These are phyloP conservation scores for Leucoma salicis DNA, from an alignment of 2,888 invertebrate species.

Conservation along the genomic window DNA sequence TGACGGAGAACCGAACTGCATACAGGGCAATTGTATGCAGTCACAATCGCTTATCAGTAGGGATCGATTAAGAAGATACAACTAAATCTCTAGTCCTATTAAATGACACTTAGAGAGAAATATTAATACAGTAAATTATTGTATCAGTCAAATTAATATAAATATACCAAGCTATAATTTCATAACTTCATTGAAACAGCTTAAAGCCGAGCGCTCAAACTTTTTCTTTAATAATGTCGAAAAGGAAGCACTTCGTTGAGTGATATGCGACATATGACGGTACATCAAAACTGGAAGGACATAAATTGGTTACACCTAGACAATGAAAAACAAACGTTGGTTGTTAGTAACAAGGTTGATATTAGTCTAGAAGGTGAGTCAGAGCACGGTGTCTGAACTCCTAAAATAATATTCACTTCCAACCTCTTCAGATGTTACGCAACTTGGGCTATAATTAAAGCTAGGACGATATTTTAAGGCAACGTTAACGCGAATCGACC, in stretches of 20 bases:
- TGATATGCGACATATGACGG: slow-evolving; percentile 79
- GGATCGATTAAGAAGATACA: no score
- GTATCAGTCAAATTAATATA: not conserved
- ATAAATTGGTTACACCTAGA: slow-evolving; percentile 35
- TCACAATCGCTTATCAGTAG: no score
- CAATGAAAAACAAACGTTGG: slow-evolving; percentile 60
- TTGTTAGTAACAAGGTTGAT: slow-evolving; percentile 48
- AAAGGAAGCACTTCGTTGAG: slow-evolving; percentile 76
- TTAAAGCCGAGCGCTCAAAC: slow-evolving; percentile 40
- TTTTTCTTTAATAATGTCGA: slow-evolving; percentile 72
- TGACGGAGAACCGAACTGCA: no score
- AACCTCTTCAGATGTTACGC: slow-evolving; percentile 74
- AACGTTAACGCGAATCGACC: slow-evolving; percentile 50
- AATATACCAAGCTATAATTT: slow-evolving; percentile 35
- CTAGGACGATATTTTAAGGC: slow-evolving; percentile 63
- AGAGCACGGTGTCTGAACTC: slow-evolving; percentile 71
- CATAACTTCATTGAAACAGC: slow-evolving; percentile 47
- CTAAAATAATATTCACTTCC: slow-evolving; percentile 80
- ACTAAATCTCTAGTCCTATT: no score
- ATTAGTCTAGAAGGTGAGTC: slow-evolving; percentile 35
- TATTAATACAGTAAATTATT: no score
- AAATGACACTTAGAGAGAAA: no score
- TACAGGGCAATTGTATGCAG: no score
- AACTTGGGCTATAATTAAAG: slow-evolving; percentile 75
- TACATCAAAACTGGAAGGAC: slow-evolving; percentile 45